phyloP scores from a whole-genome alignment of 1,140 invertebrate species.

The Hyles vespertilio region DNA sequence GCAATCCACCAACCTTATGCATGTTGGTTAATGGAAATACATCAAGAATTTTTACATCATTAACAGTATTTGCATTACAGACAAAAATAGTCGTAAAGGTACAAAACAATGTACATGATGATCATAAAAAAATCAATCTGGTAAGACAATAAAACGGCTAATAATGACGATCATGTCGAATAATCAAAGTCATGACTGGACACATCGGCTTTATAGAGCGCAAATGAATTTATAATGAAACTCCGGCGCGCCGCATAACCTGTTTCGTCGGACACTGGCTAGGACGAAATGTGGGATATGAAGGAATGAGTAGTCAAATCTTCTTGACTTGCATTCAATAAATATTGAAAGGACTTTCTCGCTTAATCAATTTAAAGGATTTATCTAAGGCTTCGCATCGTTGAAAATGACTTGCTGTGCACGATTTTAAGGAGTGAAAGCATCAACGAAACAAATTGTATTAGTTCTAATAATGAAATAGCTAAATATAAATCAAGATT shows the following conservation, averaged over 20 bases:
- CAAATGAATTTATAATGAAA: conserved; percentile 72
- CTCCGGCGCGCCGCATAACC: conserved; percentile 1
- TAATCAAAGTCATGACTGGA: conserved; percentile 65
- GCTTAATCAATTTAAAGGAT: too few species aligned
- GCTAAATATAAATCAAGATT: too few species aligned
- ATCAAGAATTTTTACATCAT: too few species aligned
- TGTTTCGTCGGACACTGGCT: too few species aligned
- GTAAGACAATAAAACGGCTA: conserved; percentile 62
- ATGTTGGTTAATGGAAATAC: too few species aligned
- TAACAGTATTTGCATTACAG: neutral
- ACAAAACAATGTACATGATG: conserved; percentile 26
- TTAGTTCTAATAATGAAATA: too few species aligned
- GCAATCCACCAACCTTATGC: too few species aligned
- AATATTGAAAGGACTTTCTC: too few species aligned
- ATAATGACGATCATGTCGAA: conserved; percentile 56
- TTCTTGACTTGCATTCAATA: too few species aligned
- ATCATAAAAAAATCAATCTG: conserved; percentile 56
- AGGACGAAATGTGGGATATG: too few species aligned
- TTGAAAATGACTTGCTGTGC: neutral
- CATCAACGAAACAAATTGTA: conserved; percentile 36
- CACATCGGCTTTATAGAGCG: conserved; percentile 54
- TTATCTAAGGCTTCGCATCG: too few species aligned
- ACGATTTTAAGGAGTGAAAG: conserved; percentile 32
- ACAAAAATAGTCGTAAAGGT: neutral
- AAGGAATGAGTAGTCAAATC: too few species aligned